These are phyloP conservation scores for Myioborus miniatus DNA, from an alignment of 2,797 vertebrate genomes.

Conservation along the genomic window DNA sequence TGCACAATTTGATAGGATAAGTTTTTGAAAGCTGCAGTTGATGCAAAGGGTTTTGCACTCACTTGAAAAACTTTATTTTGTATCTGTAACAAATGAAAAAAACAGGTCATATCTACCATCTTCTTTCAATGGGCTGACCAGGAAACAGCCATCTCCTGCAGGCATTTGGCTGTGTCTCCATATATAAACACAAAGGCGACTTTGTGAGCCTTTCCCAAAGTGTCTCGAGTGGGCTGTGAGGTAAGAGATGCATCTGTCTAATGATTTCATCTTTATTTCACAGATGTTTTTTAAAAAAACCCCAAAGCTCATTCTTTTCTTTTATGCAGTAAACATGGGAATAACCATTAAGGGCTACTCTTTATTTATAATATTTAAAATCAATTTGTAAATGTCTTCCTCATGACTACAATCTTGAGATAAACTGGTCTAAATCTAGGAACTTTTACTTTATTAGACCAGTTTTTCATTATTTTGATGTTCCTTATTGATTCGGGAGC, in stretches of 20 bases:
- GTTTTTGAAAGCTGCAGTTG: background rate
- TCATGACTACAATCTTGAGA: background rate
- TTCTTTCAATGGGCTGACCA: background rate
- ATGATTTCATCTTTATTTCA: background rate
- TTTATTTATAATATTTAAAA: background rate
- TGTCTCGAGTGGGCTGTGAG: rapidly evolving
- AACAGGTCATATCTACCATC: background rate
- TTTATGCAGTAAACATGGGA: background rate
- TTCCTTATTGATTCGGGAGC: background rate
- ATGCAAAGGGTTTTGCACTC: background rate
- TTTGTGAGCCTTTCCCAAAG: background rate
- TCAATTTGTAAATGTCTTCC: background rate
- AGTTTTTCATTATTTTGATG: background rate
- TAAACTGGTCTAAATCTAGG: background rate
- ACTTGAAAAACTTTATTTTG: slow-evolving; percentile 1
- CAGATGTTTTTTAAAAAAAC: background rate
- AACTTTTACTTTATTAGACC: background rate
- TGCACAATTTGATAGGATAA: background rate
- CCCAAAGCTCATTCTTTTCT: rapidly evolving
- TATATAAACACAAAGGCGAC: background rate
- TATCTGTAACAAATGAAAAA: background rate
- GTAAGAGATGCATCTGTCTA: background rate
- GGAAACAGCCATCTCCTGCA: background rate
- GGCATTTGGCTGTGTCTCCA: background rate
- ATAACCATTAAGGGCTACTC: background rate